phyloP scores from a whole-genome alignment of 2,888 invertebrate species.

The Spatulosminthurus flaviceps region DNA sequence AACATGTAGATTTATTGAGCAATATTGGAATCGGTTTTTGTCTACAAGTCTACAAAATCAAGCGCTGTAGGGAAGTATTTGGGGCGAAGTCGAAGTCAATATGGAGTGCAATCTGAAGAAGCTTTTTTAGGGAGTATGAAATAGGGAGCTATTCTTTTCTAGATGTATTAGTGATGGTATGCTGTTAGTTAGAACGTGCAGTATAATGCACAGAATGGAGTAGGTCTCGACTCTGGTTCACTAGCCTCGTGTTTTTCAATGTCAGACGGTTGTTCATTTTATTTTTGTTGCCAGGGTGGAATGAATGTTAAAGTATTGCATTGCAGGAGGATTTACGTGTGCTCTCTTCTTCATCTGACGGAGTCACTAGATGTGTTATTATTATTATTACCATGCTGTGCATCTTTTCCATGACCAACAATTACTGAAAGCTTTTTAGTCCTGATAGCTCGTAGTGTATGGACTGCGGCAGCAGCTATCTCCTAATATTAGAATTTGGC shows the following conservation, averaged over 20 bases:
- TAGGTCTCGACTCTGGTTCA: conserved; percentile 51
- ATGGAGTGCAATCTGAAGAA: too few relatives aligned
- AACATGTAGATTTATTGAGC: too few relatives aligned
- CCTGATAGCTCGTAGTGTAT: not conserved
- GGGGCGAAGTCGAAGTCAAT: too few relatives aligned
- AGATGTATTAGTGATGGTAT: too few relatives aligned
- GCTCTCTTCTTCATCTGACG: conserved; percentile 16
- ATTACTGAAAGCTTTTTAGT: not conserved
- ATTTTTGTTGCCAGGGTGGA: conserved; percentile 51
- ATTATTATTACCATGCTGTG: not conserved
- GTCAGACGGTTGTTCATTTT: conserved; percentile 51
- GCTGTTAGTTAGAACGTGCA: too few relatives aligned
- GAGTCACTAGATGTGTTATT: too few relatives aligned
- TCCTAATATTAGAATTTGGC: conserved; percentile 19
- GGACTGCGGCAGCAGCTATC: not conserved
- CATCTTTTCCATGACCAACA: not conserved
- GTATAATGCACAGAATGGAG: not conserved
- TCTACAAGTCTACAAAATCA: too few relatives aligned
- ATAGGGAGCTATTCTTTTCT: too few relatives aligned
- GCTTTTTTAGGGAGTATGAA: too few relatives aligned
- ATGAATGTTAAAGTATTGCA: not conserved
- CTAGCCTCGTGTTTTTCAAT: conserved; percentile 55
- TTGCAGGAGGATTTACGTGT: not conserved
- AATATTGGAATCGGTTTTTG: too few relatives aligned
- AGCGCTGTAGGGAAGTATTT: too few relatives aligned